These are phyloP conservation scores for Alcis repandata DNA, from an alignment of 2,888 invertebrate genomes.

Conservation along the genomic window DNA sequence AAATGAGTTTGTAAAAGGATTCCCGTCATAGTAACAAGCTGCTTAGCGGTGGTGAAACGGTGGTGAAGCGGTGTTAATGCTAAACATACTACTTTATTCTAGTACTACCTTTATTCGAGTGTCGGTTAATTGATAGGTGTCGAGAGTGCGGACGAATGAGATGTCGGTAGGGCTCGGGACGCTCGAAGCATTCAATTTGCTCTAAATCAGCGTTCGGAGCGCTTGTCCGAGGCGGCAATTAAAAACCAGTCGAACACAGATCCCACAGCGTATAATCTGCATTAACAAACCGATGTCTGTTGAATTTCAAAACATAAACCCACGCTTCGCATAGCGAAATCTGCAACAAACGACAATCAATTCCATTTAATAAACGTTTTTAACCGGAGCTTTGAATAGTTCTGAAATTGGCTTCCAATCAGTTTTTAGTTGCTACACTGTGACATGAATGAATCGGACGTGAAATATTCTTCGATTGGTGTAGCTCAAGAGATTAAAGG, in stretches of 20 bases:
- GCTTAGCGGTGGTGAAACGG: slow-evolving; percentile 50
- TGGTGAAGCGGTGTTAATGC: slow-evolving; percentile 49
- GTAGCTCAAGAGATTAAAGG: slow-evolving; percentile 32
- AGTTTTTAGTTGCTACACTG: slow-evolving; percentile 20
- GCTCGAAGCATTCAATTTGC: slow-evolving; percentile 76
- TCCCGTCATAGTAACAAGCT: slow-evolving; percentile 59
- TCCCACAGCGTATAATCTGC: slow-evolving; percentile 71
- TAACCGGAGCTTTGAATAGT: slow-evolving; percentile 46
- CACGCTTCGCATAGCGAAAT: slow-evolving; percentile 50
- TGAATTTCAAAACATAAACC: slow-evolving; percentile 60
- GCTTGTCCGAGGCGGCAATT: slow-evolving; percentile 65
- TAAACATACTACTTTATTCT: no score
- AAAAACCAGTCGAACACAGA: slow-evolving; percentile 68
- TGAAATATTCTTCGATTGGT: slow-evolving; percentile 19
- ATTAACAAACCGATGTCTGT: slow-evolving; percentile 65
- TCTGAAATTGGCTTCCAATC: slow-evolving; percentile 40
- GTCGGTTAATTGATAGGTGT: slow-evolving; percentile 73
- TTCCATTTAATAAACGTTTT: slow-evolving; percentile 49
- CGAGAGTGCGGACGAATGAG: slow-evolving; percentile 64
- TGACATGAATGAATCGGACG: slow-evolving; percentile 8
- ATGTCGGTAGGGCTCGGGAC: slow-evolving; percentile 60
- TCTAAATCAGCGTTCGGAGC: slow-evolving; percentile 72
- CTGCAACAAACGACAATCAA: slow-evolving; percentile 51
- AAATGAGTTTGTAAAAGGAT: slow-evolving; percentile 58
- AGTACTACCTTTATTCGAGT: slow-evolving; percentile 56